These are phyloP conservation scores for Alcedo atthis DNA, from an alignment of 2,797 vertebrate genomes.

Conservation along the genomic window DNA sequence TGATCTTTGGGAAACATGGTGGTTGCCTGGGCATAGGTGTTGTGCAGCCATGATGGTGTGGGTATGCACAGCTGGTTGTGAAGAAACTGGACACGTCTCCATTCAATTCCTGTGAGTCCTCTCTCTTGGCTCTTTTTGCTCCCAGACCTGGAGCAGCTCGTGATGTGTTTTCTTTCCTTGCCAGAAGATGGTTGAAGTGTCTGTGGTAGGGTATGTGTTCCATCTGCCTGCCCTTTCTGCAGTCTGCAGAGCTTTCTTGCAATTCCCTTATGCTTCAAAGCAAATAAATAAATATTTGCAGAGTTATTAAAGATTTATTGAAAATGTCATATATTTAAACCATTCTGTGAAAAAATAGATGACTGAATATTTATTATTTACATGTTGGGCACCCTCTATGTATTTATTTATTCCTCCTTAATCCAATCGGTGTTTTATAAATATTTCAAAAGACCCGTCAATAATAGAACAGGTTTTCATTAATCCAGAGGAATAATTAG, in stretches of 20 bases:
- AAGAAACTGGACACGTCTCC: not conserved
- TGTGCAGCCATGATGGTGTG: not conserved
- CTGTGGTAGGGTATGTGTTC: not conserved
- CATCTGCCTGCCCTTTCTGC: constrained; percentile 51
- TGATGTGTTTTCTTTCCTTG: constrained; percentile 3
- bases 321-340: constrained; percentile 71
- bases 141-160: not conserved
- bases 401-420: constrained; percentile 83
- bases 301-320: constrained; percentile 79
- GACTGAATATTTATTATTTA: constrained; percentile 82
- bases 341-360: constrained; percentile 69
- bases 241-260: constrained; percentile 26
- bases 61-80: not conserved
- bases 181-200: constrained; percentile 28
- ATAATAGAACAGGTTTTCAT: constrained; percentile 79
- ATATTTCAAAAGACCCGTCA: constrained; percentile 80
- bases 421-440: constrained; percentile 79
- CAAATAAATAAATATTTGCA: constrained; percentile 77
- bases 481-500: constrained; percentile 83
- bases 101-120: not conserved
- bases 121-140: not conserved
- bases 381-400: constrained; percentile 64
- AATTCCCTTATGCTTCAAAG: constrained; percentile 53
- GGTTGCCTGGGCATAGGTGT: not conserved
- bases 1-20: not conserved